These are phyloP conservation scores for Sitobion miscanthi DNA, from an alignment of 1,140 invertebrate genomes.

Conservation along the genomic window DNA sequence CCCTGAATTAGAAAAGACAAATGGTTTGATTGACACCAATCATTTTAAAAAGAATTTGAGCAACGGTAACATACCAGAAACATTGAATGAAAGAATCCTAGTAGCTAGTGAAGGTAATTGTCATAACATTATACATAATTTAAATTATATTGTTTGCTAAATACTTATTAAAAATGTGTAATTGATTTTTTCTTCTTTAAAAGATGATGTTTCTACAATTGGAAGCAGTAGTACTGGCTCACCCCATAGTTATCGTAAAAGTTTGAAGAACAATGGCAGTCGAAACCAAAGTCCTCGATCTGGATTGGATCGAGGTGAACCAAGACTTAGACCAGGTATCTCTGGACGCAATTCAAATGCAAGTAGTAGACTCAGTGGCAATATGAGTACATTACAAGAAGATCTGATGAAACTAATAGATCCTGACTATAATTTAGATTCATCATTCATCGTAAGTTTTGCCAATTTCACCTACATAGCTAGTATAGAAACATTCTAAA, in stretches of 20 bases:
- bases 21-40: conserved; percentile 29
- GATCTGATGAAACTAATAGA: conserved; percentile 88
- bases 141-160: neutral
- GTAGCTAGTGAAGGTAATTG: conserved; percentile 51
- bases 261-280: conserved; percentile 60
- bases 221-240: conserved; percentile 52
- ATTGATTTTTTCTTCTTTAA: neutral
- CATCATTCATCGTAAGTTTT: conserved; percentile 44
- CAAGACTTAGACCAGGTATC: conserved; percentile 65
- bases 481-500: neutral
- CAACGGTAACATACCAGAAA: conserved; percentile 51
- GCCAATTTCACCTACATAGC: neutral
- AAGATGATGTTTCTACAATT: conserved; percentile 53
- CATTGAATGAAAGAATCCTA: conserved; percentile 47
- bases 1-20: conserved; percentile 41
- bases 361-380: conserved; percentile 69
- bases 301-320: conserved; percentile 65
- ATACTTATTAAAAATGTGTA: neutral
- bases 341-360: conserved; percentile 63
- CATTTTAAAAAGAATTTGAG: conserved; percentile 51
- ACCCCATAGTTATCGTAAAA: conserved; percentile 47
- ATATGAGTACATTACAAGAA: conserved; percentile 80
- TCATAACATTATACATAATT: neutral
- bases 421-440: conserved; percentile 70
- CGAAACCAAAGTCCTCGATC: conserved; percentile 67